These are phyloP conservation scores for Barnardius zonarius DNA, from an alignment of 2,113 vertebrate species.

Conservation along the genomic window DNA sequence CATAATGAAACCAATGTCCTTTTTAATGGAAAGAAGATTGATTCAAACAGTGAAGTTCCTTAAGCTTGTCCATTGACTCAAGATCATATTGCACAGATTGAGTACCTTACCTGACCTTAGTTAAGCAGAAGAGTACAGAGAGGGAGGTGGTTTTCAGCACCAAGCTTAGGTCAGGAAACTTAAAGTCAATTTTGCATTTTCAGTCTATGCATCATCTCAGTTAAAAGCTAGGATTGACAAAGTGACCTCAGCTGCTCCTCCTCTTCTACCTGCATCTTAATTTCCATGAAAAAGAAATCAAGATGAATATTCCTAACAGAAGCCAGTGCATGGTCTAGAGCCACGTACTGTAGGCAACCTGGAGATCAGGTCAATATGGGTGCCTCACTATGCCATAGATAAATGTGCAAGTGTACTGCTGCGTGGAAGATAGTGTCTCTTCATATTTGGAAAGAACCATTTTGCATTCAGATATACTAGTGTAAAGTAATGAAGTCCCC, in stretches of 20 bases:
- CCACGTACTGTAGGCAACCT: neutral
- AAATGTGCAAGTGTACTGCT: neutral
- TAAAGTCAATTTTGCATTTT: neutral
- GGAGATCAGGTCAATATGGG: neutral
- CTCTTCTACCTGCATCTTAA: neutral
- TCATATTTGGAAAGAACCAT: neutral
- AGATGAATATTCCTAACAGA: neutral
- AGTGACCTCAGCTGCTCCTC: neutral
- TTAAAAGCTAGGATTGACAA: neutral
- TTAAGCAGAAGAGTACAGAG: neutral
- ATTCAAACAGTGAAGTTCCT: conserved; percentile 9
- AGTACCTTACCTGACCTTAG: neutral
- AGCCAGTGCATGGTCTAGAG: neutral
- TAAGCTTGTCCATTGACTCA: conserved; percentile 19
- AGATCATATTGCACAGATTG: neutral
- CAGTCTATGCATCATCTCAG: neutral
- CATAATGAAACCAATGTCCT: neutral
- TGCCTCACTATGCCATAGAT: neutral
- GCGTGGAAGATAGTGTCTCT: neutral
- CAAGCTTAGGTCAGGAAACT: neutral
- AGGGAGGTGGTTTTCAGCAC: neutral
- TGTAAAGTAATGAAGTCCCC: conserved; percentile 33
- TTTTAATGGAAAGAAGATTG: conserved; percentile 23
- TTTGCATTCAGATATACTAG: conserved; percentile 34
- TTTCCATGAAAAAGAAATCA: neutral